Conservation (phyloP, 2,888 invertebrate species). For the Dasysyrphus tricinctus region DNA sequence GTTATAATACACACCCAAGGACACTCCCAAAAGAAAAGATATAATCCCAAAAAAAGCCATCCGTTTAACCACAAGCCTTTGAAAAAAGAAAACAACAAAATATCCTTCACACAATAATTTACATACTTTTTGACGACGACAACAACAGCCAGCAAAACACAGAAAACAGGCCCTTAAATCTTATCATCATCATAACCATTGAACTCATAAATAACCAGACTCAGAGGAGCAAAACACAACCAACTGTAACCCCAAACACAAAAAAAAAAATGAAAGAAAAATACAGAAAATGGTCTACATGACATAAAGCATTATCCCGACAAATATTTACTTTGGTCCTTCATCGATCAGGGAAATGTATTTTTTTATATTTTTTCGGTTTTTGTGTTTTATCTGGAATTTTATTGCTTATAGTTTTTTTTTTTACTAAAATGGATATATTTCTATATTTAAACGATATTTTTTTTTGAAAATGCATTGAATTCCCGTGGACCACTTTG, state of each 20-base stretch:
- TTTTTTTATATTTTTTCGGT: constrained; percentile 5
- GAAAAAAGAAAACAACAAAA: constrained; percentile 9
- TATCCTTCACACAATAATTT: constrained; percentile 51
- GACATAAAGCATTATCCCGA: constrained; percentile 74
- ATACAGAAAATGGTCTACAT: constrained; percentile 61
- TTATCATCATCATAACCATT: constrained; percentile 74
- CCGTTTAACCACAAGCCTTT: constrained; percentile 58
- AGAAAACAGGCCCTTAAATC: constrained; percentile 59
- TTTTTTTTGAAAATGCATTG: constrained; percentile 41
- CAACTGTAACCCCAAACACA: constrained; percentile 26
- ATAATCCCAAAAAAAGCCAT: constrained; percentile 56
- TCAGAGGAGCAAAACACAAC: constrained; percentile 30
- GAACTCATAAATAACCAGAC: constrained; percentile 70
- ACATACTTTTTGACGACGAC: constrained; percentile 40
- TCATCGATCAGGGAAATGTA: constrained; percentile 62
- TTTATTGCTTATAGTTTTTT: constrained; percentile 55
- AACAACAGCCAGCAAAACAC: constrained; percentile 27
- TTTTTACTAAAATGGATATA: constrained; percentile 47
- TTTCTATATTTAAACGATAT: constrained; percentile 18
- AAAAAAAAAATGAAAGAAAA: constrained; percentile 12
- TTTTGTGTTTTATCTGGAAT: constrained; percentile 27
- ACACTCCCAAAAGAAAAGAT: constrained; percentile 42
- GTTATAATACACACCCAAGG: constrained; percentile 42
- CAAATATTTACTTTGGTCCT: constrained; percentile 73
- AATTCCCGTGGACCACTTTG: constrained; percentile 23